phyloP scores from a whole-genome alignment of 2,113 vertebrate species.

The Cygnus atratus region DNA sequence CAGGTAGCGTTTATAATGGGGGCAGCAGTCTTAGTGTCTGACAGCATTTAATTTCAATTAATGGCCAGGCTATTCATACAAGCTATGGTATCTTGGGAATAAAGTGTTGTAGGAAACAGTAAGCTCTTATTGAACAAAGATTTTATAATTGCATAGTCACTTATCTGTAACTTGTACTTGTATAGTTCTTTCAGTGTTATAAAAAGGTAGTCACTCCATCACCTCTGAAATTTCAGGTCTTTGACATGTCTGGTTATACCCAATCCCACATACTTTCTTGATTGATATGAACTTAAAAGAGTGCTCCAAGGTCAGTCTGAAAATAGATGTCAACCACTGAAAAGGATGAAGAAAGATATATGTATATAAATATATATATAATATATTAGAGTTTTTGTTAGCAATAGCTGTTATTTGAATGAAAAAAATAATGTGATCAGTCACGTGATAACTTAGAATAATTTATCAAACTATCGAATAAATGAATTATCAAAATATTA shows the following conservation, averaged over 20 bases:
- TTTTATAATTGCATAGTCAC: rapidly evolving
- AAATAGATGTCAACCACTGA: neutral
- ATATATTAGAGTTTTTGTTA: neutral
- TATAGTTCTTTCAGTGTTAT: neutral
- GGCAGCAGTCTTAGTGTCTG: neutral
- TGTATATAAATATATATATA: too few species aligned
- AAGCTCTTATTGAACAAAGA: neutral
- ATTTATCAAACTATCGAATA: neutral
- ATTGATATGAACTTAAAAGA: neutral
- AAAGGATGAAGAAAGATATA: neutral
- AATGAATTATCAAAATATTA: neutral
- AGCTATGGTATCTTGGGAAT: neutral
- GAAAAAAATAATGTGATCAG: neutral
- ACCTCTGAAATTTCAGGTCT: neutral
- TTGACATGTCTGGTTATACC: neutral
- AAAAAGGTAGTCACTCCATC: neutral
- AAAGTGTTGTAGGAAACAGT: neutral
- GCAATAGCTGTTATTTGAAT: neutral
- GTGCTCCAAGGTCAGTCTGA: neutral
- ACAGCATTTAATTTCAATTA: neutral
- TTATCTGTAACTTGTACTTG: neutral
- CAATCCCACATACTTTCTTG: neutral
- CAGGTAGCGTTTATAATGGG: neutral
- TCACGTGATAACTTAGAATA: neutral
- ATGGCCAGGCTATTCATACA: neutral